phyloP scores from a whole-genome alignment of 2,797 vertebrate species.

The Menidia menidia region DNA sequence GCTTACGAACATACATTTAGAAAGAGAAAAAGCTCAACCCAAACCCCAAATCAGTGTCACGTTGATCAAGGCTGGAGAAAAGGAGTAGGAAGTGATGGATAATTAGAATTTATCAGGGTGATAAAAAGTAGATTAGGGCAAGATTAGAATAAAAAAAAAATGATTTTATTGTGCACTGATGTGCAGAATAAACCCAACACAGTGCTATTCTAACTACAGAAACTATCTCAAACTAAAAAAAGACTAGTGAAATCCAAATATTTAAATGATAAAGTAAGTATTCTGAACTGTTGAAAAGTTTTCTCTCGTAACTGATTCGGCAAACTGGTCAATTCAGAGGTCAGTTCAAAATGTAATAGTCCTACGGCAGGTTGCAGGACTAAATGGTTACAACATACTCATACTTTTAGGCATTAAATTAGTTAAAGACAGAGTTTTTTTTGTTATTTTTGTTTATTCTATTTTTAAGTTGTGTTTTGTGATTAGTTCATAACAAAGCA shows the following conservation, averaged over 20 bases:
- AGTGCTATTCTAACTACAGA: background rate
- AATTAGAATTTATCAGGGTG: background rate
- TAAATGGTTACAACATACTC: background rate
- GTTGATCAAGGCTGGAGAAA: constrained; percentile 38
- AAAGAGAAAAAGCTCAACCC: background rate
- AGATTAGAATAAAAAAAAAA: background rate
- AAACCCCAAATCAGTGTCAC: constrained; percentile 24
- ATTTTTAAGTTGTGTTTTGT: background rate
- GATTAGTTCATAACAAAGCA: background rate
- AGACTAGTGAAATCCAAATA: background rate
- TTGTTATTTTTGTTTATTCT: no score
- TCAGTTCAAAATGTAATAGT: background rate
- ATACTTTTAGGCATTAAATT: background rate
- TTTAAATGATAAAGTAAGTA: background rate
- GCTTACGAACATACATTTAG: background rate
- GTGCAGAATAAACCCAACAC: background rate
- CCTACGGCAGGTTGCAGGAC: background rate
- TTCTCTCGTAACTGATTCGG: background rate
- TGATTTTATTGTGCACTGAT: background rate
- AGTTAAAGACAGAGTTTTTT: no score
- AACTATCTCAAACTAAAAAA: background rate
- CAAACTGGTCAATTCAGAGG: background rate
- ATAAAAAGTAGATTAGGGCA: background rate
- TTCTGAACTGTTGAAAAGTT: background rate
- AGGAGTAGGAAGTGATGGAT: constrained; percentile 13